A percentile compares a stretch with the other conserved stretches of the same genome.
These are phyloP conservation scores for Ctenopoma multispine DNA, from an alignment of 2,797 vertebrate species.

Conservation along the genomic window DNA sequence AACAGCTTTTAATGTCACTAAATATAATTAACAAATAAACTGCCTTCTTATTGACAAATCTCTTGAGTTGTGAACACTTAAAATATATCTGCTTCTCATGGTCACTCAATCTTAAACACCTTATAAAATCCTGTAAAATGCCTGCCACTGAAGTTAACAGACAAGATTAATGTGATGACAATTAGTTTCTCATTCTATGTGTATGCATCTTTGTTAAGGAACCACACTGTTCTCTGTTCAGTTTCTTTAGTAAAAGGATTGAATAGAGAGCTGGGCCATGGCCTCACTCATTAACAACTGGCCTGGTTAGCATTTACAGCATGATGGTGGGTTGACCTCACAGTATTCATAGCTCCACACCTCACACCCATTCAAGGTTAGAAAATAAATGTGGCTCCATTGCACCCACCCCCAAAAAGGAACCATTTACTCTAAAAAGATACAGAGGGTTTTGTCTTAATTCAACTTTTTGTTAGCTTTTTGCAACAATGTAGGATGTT, in stretches of 20 bases:
- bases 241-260: slow-evolving; percentile 61
- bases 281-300: slow-evolving; percentile 72
- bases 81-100: too few species aligned
- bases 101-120: not conserved
- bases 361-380: slow-evolving; percentile 70
- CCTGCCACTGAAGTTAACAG: slow-evolving; percentile 33
- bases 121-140: slow-evolving; percentile 11
- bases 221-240: slow-evolving; percentile 34
- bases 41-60: too few species aligned
- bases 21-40: too few species aligned
- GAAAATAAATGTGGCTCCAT: slow-evolving; percentile 68
- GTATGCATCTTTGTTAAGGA: slow-evolving; percentile 51
- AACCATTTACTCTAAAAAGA: slow-evolving; percentile 69
- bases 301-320: slow-evolving; percentile 74
- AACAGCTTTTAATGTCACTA: too few species aligned
- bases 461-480: slow-evolving; percentile 72
- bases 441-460: slow-evolving; percentile 67
- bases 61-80: too few species aligned
- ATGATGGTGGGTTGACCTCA: slow-evolving; percentile 68
- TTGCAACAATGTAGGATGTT: slow-evolving; percentile 62
- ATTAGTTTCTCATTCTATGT: slow-evolving; percentile 52
- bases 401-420: slow-evolving; percentile 48
- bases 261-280: slow-evolving; percentile 59
- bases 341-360: slow-evolving; percentile 70
- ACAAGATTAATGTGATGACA: slow-evolving; percentile 38